A percentile compares a stretch with the other conserved stretches of the same genome.
Conservation (phyloP, 2,888 invertebrate species). For the Coleophora flavipennella region DNA sequence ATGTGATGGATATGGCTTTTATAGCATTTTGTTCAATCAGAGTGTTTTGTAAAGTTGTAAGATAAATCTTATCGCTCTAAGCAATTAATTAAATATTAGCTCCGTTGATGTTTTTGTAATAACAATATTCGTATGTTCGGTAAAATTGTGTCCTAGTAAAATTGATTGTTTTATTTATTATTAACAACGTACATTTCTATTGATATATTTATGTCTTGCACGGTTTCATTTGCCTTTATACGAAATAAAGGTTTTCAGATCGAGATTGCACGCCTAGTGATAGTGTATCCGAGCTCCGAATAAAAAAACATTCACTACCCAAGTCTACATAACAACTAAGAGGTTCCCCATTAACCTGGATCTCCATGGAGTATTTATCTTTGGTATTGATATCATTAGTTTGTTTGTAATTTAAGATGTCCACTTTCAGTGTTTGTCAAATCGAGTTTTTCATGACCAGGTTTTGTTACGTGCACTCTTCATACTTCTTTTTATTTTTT, state of each 20-base stretch:
- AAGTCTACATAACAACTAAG: neutral
- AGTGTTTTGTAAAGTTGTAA: neutral
- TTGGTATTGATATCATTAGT: neutral
- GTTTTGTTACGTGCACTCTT: neutral
- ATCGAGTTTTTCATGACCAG: neutral
- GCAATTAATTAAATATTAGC: neutral
- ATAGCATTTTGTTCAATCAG: neutral
- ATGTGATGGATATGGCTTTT: neutral
- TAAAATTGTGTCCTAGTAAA: neutral
- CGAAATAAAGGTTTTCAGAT: neutral
- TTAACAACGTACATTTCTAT: neutral
- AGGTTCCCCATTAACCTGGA: neutral
- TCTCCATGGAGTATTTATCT: neutral
- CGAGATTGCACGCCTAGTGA: neutral
- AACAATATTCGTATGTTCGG: neutral
- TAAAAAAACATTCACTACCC: neutral
- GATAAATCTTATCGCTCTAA: neutral
- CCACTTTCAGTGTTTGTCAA: too few species aligned
- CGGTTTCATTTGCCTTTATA: neutral
- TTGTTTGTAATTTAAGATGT: too few species aligned
- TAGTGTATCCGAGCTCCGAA: neutral
- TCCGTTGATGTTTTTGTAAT: neutral
- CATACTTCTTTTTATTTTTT: neutral
- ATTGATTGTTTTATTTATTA: neutral
- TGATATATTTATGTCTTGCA: neutral